Evolutionary conservation across 2,888 invertebrate species (phyloP).

Genomic region (Mythimna ferrago): DNA sequence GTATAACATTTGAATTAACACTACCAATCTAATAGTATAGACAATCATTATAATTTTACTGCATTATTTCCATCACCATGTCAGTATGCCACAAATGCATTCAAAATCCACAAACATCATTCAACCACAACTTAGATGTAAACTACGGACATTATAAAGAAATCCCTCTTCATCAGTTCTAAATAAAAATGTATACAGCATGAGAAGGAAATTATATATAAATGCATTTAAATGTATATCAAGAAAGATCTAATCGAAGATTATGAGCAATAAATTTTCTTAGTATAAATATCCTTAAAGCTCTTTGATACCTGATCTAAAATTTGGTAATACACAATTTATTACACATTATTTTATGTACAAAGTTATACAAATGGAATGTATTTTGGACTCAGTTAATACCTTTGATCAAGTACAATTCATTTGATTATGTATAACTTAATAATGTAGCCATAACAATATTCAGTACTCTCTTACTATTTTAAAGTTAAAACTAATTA

Average conservation of each 20-base stretch:
- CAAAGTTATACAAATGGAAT: constrained; percentile 88
- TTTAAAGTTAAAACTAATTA: constrained; percentile 68
- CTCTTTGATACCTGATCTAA: constrained; percentile 83
- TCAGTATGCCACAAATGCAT: constrained; percentile 43
- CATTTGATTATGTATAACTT: constrained; percentile 76
- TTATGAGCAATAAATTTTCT: constrained; percentile 85
- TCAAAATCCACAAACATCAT: constrained; percentile 38
- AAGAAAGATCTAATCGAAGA: constrained; percentile 72
- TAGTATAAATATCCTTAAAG: constrained; percentile 85
- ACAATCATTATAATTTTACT: constrained; percentile 36
- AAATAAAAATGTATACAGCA: constrained; percentile 40
- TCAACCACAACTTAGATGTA: constrained; percentile 37
- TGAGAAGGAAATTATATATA: constrained; percentile 70
- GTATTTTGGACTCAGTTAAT: constrained; percentile 87
- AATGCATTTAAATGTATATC: constrained; percentile 76
- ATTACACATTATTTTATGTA: constrained; percentile 79
- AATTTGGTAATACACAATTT: constrained; percentile 71
- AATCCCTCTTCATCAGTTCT: constrained; percentile 45
- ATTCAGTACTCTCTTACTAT: constrained; percentile 87
- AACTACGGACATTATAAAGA: constrained; percentile 37
- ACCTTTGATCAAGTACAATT: constrained; percentile 81
- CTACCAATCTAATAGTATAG: constrained; percentile 48
- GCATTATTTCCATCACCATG: constrained; percentile 40
- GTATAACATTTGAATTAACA: constrained; percentile 33
- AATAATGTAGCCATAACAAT: constrained; percentile 80